Percentiles rank a stretch among this genome's conserved stretches.
Conservation (phyloP, 1,140 invertebrate species). For the Drosophila willistoni region DNA sequence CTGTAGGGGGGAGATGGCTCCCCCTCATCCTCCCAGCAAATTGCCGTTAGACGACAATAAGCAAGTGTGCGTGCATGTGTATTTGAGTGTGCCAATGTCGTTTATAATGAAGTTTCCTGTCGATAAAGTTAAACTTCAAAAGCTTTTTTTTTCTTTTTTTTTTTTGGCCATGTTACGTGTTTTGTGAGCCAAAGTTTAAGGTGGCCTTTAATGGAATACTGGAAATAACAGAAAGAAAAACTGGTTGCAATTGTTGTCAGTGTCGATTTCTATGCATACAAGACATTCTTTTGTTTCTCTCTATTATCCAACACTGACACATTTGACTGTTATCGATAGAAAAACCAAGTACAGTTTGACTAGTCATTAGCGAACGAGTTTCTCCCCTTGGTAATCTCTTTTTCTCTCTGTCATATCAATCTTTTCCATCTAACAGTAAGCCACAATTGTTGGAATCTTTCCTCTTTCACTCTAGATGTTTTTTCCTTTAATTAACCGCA, state of each 20-base stretch:
- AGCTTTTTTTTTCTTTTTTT: slow-evolving; percentile 27
- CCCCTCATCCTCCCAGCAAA: background rate
- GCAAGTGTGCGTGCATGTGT: slow-evolving; percentile 31
- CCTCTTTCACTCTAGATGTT: slow-evolving; percentile 18
- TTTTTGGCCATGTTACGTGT: slow-evolving; percentile 15
- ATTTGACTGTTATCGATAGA: background rate
- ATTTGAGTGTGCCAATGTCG: slow-evolving; percentile 69
- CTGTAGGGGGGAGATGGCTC: background rate
- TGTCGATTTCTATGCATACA: slow-evolving; percentile 9
- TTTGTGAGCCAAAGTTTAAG: slow-evolving; percentile 21
- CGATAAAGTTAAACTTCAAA: slow-evolving; percentile 76
- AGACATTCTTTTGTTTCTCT: background rate
- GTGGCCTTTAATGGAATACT: slow-evolving; percentile 16
- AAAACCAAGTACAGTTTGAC: slow-evolving; percentile 32
- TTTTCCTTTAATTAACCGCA: slow-evolving; percentile 45
- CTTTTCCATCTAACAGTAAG: slow-evolving; percentile 51
- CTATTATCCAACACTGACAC: background rate
- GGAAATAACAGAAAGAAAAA: background rate
- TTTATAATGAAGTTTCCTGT: slow-evolving; percentile 81
- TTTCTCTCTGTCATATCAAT: slow-evolving; percentile 8
- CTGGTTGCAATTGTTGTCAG: slow-evolving; percentile 1
- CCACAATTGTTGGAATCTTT: slow-evolving; percentile 42
- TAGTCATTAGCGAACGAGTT: slow-evolving; percentile 63
- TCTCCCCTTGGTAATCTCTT: slow-evolving; percentile 24
- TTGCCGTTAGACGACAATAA: slow-evolving; percentile 32